Conservation (phyloP, 2,797 vertebrate genomes). For the Micromesistius poutassou region DNA sequence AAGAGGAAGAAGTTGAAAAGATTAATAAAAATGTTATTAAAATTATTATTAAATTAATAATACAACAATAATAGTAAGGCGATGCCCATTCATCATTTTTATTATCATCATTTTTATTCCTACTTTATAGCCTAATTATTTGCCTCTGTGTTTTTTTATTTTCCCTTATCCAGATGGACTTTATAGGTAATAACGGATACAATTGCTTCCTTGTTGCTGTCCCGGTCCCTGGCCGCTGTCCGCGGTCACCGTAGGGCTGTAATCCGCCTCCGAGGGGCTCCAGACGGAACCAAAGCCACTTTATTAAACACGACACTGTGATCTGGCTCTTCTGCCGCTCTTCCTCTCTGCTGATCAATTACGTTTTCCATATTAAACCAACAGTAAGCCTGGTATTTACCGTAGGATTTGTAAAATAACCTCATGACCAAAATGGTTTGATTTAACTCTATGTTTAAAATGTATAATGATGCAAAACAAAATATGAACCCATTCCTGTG, state of each 20-base stretch:
- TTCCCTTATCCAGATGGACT: neutral
- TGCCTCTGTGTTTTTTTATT: neutral
- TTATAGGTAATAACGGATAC: constrained; percentile 14
- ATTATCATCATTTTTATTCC: neutral
- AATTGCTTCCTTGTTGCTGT: constrained; percentile 45
- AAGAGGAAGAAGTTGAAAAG: neutral
- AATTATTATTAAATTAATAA: neutral
- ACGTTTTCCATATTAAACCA: constrained; percentile 32
- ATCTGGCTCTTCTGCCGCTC: constrained; percentile 56
- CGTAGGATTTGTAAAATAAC: neutral
- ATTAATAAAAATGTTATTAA: neutral
- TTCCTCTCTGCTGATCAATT: constrained; percentile 48
- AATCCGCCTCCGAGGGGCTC: constrained; percentile 54
- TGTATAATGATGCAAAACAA: neutral
- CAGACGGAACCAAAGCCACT: constrained; percentile 62
- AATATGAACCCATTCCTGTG: neutral
- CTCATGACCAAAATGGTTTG: neutral
- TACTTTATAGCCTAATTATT: neutral
- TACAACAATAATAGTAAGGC: neutral
- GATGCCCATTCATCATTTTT: neutral
- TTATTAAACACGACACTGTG: constrained; percentile 41
- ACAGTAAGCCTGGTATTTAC: neutral
- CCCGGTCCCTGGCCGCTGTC: constrained; percentile 49
- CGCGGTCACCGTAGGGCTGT: constrained; percentile 60
- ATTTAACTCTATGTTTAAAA: neutral